Conservation (phyloP, 2,888 invertebrate genomes). For the Azorinus chamasolen region DNA sequence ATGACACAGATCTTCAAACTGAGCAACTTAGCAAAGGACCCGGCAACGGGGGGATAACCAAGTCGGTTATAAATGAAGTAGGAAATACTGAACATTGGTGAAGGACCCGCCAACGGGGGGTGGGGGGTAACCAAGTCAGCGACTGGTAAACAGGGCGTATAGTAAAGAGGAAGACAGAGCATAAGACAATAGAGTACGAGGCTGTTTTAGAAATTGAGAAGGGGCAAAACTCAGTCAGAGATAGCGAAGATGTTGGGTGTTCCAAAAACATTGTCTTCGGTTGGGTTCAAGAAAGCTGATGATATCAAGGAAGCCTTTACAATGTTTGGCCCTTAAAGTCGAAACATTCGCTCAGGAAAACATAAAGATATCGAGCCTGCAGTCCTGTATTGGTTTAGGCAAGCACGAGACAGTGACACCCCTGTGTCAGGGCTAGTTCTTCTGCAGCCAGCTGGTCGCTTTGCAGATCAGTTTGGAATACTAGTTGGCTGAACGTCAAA, state of each 20-base stretch:
- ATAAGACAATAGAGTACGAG: constrained; percentile 31
- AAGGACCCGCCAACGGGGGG: too few relatives aligned
- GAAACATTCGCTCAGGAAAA: not conserved
- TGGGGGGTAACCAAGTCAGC: too few relatives aligned
- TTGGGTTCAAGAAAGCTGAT: constrained; percentile 49
- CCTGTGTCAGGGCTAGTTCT: constrained; percentile 44
- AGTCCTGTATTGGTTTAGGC: constrained; percentile 21
- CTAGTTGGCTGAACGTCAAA: constrained; percentile 34
- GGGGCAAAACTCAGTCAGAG: constrained; percentile 39
- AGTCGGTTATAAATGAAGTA: too few relatives aligned
- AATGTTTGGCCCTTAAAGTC: constrained; percentile 30
- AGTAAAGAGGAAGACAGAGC: constrained; percentile 32
- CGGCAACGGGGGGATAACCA: too few relatives aligned
- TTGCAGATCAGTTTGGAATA: constrained; percentile 15
- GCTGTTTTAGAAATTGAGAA: constrained; percentile 43
- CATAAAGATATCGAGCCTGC: constrained; percentile 32
- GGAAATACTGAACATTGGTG: too few relatives aligned
- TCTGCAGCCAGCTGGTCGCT: constrained; percentile 30
- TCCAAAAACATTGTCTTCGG: constrained; percentile 34
- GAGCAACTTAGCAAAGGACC: constrained; percentile 34
- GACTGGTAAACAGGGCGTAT: too few relatives aligned
- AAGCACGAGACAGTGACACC: constrained; percentile 13
- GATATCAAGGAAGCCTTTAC: constrained; percentile 40
- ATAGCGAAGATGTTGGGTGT: constrained; percentile 42
- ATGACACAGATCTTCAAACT: too few relatives aligned